These are phyloP conservation scores for Mythimna pallens DNA, from an alignment of 2,888 invertebrate genomes.

Conservation along the genomic window DNA sequence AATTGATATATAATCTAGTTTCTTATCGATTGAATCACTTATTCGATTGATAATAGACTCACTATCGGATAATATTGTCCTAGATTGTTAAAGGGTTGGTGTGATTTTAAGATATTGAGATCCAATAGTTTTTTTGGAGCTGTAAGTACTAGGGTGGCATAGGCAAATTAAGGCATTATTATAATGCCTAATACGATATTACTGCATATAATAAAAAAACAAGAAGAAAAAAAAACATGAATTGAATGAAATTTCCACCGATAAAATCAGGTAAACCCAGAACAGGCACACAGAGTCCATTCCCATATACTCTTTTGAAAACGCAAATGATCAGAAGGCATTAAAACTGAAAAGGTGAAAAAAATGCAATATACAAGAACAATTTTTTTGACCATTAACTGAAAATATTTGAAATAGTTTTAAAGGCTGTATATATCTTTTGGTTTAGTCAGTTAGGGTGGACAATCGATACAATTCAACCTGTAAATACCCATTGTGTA, in stretches of 20 bases:
- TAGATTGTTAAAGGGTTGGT: slow-evolving; percentile 18
- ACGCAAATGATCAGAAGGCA: not conserved
- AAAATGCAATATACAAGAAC: not conserved
- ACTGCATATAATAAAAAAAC: too few relatives aligned
- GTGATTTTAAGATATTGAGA: not conserved
- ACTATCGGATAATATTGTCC: slow-evolving; percentile 29
- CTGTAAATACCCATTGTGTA: slow-evolving; percentile 4
- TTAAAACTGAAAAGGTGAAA: not conserved
- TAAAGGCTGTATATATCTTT: not conserved
- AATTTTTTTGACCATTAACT: too few relatives aligned
- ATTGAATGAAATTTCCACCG: not conserved
- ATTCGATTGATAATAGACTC: slow-evolving; percentile 15
- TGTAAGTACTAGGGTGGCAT: too few relatives aligned
- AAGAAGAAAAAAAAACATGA: too few relatives aligned
- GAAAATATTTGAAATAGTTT: not conserved
- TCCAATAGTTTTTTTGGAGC: not conserved
- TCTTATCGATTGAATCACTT: slow-evolving; percentile 27
- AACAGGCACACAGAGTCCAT: not conserved
- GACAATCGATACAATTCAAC: not conserved
- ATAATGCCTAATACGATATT: too few relatives aligned
- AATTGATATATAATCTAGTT: slow-evolving; percentile 20
- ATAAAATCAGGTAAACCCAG: not conserved
- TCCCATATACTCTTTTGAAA: not conserved
- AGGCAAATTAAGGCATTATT: too few relatives aligned
- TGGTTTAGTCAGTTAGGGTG: not conserved